Percentiles rank a stretch among this genome's conserved stretches.
These are phyloP conservation scores for rat (Rattus norvegicus) DNA, from an alignment of 2,113 vertebrate genomes.

Conservation along the genomic window DNA sequence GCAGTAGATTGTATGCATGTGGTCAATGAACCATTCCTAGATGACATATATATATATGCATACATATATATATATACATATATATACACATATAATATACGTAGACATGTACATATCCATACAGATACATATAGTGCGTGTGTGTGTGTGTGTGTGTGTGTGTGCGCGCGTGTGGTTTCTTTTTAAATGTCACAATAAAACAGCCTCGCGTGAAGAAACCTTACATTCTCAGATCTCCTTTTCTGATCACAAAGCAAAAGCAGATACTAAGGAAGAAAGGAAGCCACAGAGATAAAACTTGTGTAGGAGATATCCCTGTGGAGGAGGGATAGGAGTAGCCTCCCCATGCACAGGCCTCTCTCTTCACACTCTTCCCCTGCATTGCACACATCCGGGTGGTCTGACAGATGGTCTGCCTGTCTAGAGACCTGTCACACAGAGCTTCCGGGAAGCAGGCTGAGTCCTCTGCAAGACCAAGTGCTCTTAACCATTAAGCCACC, in stretches of 20 bases:
- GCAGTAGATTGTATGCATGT: not conserved
- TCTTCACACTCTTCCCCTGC: not conserved
- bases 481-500: not conserved
- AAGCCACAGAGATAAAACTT: not conserved
- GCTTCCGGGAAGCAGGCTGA: too few species aligned
- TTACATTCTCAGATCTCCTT: not conserved
- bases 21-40: not conserved
- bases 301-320: too few species aligned
- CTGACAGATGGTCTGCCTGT: not conserved
- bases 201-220: not conserved
- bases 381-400: not conserved
- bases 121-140: too few species aligned
- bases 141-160: not conserved
- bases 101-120: too few species aligned
- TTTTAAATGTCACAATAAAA: constrained; percentile 11
- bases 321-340: not conserved
- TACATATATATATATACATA: not conserved
- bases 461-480: not conserved
- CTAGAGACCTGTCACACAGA: not conserved
- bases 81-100: too few species aligned
- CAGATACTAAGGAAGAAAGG: not conserved
- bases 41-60: not conserved
- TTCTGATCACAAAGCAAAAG: not conserved
- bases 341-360: not conserved
- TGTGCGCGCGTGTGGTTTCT: not conserved